Evolutionary conservation across 1,140 invertebrate species (phyloP).

Genomic region (Chrysopa pallens): DNA sequence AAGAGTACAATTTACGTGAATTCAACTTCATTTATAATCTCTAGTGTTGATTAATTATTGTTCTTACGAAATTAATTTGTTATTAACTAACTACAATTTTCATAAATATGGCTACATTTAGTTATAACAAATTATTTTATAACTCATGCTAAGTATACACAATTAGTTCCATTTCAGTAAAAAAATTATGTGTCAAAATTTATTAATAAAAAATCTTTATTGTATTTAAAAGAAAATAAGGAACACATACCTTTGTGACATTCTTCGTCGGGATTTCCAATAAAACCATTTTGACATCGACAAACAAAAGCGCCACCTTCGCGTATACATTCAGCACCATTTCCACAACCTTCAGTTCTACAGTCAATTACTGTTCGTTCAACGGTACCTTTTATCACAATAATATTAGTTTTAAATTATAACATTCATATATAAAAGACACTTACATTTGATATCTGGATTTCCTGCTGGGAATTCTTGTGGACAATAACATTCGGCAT

Average conservation of each 20-base stretch:
- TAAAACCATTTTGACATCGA: conserved; percentile 54
- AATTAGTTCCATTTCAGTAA: no score
- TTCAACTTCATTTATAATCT: no score
- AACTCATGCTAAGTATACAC: no score
- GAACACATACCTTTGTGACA: conserved; percentile 56
- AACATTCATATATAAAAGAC: neutral
- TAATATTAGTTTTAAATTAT: neutral
- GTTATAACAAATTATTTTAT: no score
- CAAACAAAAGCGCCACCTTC: conserved; percentile 66
- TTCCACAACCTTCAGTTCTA: conserved; percentile 61
- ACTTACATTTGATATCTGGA: conserved; percentile 67
- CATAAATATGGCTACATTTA: no score
- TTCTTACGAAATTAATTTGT: no score
- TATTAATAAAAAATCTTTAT: no score
- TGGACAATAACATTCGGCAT: conserved; percentile 69
- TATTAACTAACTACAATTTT: no score
- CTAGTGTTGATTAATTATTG: no score
- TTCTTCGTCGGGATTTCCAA: conserved; percentile 51
- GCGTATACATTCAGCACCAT: conserved; percentile 60
- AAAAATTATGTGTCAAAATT: no score
- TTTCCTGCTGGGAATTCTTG: conserved; percentile 62
- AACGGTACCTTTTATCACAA: conserved; percentile 31
- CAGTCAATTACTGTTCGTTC: conserved; percentile 54
- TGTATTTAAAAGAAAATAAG: no score
- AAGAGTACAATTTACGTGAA: no score